A percentile compares a stretch with the other conserved stretches of the same genome.
phyloP scores from a whole-genome alignment of 2,888 invertebrate species.

The Neoaliturus tenellus region DNA sequence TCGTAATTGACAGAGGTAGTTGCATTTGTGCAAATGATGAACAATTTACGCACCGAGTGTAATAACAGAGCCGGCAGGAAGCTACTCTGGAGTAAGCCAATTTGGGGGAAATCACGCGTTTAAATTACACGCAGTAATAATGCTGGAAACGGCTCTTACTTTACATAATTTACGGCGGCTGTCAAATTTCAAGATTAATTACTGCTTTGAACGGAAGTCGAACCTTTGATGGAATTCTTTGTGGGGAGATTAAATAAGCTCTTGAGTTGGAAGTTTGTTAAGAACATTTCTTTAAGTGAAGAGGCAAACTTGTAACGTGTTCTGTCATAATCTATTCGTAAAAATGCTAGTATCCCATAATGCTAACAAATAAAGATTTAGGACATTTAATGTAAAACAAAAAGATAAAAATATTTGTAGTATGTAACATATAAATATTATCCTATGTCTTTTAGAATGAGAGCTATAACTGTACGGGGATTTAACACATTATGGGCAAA shows the following conservation, averaged over 20 bases:
- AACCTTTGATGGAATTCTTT: neutral
- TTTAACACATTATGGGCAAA: too few species aligned
- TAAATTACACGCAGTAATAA: conserved; percentile 34
- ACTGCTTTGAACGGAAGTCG: conserved; percentile 7
- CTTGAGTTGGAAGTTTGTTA: neutral
- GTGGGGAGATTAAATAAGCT: neutral
- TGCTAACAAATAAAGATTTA: too few species aligned
- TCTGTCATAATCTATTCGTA: too few species aligned
- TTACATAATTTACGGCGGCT: conserved; percentile 29
- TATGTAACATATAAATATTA: too few species aligned
- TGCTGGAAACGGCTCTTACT: conserved; percentile 15
- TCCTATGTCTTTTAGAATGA: too few species aligned
- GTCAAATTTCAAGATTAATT: conserved; percentile 38
- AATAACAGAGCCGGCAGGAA: conserved; percentile 14
- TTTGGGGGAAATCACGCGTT: conserved; percentile 45
- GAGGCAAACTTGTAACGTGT: too few species aligned
- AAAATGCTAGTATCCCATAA: too few species aligned
- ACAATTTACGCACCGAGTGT: conserved; percentile 32
- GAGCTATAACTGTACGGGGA: too few species aligned
- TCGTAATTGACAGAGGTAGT: neutral
- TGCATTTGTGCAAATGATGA: conserved; percentile 45
- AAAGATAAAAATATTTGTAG: too few species aligned
- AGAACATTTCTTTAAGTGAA: too few species aligned
- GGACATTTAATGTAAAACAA: too few species aligned
- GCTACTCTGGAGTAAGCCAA: neutral